These are phyloP conservation scores for Magallana nippona DNA, from an alignment of 2,888 invertebrate genomes.

Conservation along the genomic window DNA sequence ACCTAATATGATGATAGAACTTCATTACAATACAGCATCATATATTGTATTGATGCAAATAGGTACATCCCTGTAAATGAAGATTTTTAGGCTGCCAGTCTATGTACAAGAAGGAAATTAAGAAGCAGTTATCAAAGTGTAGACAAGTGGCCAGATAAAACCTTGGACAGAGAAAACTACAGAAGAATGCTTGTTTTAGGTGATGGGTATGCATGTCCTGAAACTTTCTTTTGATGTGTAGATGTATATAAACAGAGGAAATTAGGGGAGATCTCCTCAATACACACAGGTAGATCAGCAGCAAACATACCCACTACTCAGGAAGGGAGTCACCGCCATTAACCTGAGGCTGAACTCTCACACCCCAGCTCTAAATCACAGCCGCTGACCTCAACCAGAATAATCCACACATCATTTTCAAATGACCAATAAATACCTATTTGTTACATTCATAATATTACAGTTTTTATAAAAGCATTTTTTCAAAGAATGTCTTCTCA, in stretches of 20 bases:
- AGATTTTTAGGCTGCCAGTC: too few relatives aligned
- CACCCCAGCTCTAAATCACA: not conserved
- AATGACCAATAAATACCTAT: too few relatives aligned
- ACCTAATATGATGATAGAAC: too few relatives aligned
- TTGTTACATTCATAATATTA: too few relatives aligned
- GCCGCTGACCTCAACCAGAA: too few relatives aligned
- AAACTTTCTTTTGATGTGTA: conserved; percentile 24
- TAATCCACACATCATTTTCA: too few relatives aligned
- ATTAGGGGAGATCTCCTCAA: conserved; percentile 13
- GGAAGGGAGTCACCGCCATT: conserved; percentile 23
- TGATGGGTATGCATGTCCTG: conserved; percentile 20
- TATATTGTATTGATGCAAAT: too few relatives aligned
- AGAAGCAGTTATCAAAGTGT: not conserved
- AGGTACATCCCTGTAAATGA: too few relatives aligned
- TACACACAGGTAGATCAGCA: conserved; percentile 19
- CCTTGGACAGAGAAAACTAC: not conserved
- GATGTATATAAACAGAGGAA: conserved; percentile 33
- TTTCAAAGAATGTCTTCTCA: too few relatives aligned
- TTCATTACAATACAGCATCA: too few relatives aligned
- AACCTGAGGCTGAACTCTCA: not conserved
- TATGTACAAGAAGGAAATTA: too few relatives aligned
- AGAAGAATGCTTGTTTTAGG: not conserved
- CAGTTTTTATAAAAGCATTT: too few relatives aligned
- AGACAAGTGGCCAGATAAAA: not conserved
- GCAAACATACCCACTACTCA: conserved; percentile 25